These are phyloP conservation scores for Wiebesia pumilae DNA, from an alignment of 1,140 invertebrate genomes.

Conservation along the genomic window DNA sequence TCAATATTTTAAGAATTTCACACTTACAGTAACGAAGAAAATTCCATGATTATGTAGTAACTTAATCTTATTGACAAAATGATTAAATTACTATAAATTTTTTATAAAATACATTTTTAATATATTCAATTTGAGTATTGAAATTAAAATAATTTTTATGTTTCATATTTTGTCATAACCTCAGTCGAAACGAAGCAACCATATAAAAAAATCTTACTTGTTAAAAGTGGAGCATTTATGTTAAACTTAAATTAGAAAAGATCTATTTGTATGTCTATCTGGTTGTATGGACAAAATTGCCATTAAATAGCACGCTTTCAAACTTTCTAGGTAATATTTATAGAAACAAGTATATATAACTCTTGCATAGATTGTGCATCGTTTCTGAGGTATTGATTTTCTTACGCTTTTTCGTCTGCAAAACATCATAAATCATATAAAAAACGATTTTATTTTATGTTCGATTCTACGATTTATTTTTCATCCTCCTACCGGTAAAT, in stretches of 20 bases:
- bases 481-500: too few relatives aligned
- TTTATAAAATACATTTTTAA: not conserved
- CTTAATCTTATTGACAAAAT: not conserved
- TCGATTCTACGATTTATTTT: too few relatives aligned
- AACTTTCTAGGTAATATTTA: too few relatives aligned
- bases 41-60: not conserved
- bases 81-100: not conserved
- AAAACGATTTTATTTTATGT: too few relatives aligned
- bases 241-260: not conserved
- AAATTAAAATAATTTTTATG: not conserved
- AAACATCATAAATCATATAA: not conserved
- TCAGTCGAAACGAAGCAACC: not conserved
- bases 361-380: not conserved
- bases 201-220: not conserved
- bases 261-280: not conserved
- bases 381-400: not conserved
- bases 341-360: not conserved
- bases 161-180: not conserved
- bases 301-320: not conserved
- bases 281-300: not conserved
- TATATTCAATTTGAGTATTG: too few relatives aligned
- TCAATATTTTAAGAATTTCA: too few relatives aligned
- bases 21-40: too few relatives aligned
- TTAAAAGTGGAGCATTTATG: not conserved
- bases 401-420: not conserved